These are phyloP conservation scores for Rotaria sp. DNA, from an alignment of 2,888 invertebrate genomes.

Conservation along the genomic window DNA sequence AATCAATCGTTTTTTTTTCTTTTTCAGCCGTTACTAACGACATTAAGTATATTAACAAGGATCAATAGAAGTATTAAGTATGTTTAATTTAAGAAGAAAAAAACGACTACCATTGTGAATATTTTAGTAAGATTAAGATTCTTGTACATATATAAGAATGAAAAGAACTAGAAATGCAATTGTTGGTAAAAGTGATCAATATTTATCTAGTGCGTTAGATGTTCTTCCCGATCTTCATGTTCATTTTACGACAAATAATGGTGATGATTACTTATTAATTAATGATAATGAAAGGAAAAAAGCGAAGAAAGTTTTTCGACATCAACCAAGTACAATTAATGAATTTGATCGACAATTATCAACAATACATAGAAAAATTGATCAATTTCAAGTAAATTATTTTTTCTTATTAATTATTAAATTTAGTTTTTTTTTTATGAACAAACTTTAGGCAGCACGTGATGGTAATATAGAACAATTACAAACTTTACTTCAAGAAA, in stretches of 20 bases:
- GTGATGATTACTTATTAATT: neutral
- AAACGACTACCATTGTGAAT: neutral
- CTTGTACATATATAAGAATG: neutral
- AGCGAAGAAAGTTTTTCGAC: neutral
- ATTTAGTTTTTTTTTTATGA: neutral
- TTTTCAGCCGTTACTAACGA: neutral
- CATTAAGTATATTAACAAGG: neutral
- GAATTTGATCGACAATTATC: constrained; percentile 12
- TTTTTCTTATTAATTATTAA: too few species aligned
- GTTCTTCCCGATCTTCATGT: neutral
- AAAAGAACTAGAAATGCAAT: neutral
- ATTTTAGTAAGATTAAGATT: neutral
- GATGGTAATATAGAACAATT: neutral
- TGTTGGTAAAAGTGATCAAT: neutral
- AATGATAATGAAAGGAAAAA: neutral
- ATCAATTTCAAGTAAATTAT: constrained; percentile 33
- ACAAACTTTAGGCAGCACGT: neutral
- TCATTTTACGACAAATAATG: neutral
- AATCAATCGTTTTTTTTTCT: neutral
- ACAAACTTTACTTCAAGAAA: neutral
- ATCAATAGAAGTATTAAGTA: neutral
- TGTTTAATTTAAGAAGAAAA: neutral
- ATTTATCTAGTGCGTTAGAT: neutral
- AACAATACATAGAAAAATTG: neutral
- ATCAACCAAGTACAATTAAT: neutral